Percentiles rank a stretch among this genome's conserved stretches.
These are phyloP conservation scores for Ceratoteleas bidentatus DNA, from an alignment of 1,140 invertebrate genomes.

Conservation along the genomic window DNA sequence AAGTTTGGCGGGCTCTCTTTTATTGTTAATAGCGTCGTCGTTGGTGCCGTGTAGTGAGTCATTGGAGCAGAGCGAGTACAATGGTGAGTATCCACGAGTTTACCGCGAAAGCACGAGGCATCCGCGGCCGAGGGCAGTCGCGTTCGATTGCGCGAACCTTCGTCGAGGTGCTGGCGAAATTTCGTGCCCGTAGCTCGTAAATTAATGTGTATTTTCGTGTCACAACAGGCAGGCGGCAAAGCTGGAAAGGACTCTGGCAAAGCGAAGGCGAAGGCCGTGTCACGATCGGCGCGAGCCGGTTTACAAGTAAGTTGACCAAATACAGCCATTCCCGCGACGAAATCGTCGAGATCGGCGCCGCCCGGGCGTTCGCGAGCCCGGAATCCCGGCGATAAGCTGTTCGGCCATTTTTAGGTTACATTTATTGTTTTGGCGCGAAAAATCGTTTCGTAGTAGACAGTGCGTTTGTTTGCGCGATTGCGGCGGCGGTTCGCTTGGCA, in stretches of 20 bases:
- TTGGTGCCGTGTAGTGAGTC: too few relatives aligned
- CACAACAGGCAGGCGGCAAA: constrained; percentile 96
- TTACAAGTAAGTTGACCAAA: constrained; percentile 90
- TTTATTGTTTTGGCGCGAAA: constrained; percentile 75
- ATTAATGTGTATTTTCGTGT: constrained; percentile 79
- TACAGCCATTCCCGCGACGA: background rate
- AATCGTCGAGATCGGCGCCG: background rate
- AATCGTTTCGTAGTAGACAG: constrained; percentile 37
- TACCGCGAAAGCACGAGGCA: constrained; percentile 73
- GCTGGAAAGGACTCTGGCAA: constrained; percentile 99
- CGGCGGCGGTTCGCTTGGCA: too few relatives aligned
- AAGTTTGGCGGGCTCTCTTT: too few relatives aligned
- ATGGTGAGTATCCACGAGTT: constrained; percentile 82
- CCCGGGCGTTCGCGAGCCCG: too few relatives aligned
- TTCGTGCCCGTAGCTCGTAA: constrained; percentile 74
- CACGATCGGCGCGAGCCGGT: constrained; percentile 97
- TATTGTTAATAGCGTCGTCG: too few relatives aligned
- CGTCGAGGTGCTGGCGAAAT: constrained; percentile 75
- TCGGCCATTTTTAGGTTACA: constrained; percentile 68
- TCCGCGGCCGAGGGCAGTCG: constrained; percentile 61
- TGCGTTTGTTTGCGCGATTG: background rate
- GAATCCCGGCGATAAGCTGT: too few relatives aligned
- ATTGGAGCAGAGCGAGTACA: constrained; percentile 70
- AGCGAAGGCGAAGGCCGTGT: constrained; percentile 99
- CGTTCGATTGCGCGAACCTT: constrained; percentile 58